Conservation (phyloP, 2,888 invertebrate species). For the Caradrina kadenii region DNA sequence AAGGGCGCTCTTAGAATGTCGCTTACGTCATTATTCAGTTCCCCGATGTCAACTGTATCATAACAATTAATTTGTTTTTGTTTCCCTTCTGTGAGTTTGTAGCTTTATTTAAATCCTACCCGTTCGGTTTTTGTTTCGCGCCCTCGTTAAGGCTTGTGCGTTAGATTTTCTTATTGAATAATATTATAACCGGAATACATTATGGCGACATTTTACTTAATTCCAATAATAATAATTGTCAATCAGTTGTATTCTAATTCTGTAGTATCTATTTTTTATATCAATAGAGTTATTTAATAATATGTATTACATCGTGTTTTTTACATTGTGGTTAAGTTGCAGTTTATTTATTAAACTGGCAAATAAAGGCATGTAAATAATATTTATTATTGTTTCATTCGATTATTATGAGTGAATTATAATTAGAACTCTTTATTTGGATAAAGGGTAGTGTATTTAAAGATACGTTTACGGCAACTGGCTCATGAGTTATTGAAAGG, state of each 20-base stretch:
- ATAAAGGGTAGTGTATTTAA: not conserved
- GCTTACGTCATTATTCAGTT: slow-evolving; percentile 69
- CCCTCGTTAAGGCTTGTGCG: slow-evolving; percentile 38
- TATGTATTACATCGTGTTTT: slow-evolving; percentile 3
- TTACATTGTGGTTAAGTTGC: slow-evolving; percentile 34
- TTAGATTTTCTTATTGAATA: slow-evolving; percentile 26
- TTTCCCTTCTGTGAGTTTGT: slow-evolving; percentile 44
- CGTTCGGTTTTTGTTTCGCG: slow-evolving; percentile 32
- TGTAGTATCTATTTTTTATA: slow-evolving; percentile 1
- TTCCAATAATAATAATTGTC: not conserved
- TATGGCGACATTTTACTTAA: not conserved
- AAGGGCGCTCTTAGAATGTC: slow-evolving; percentile 68
- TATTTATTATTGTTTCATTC: slow-evolving; percentile 1
- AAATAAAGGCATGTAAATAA: slow-evolving; percentile 2
- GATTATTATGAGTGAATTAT: slow-evolving; percentile 3
- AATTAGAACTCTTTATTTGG: not conserved
- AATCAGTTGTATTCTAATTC: too few relatives aligned
- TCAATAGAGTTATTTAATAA: not conserved
- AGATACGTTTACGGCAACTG: not conserved
- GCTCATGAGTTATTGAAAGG: slow-evolving; percentile 54
- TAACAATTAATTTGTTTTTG: slow-evolving; percentile 61
- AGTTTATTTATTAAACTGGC: slow-evolving; percentile 23
- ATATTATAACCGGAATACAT: slow-evolving; percentile 5
- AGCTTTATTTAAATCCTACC: slow-evolving; percentile 46
- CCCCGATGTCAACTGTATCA: slow-evolving; percentile 59